A percentile compares a stretch with the other conserved stretches of the same genome.
Conservation (phyloP, 2,888 invertebrate genomes). For the Meganola albula region DNA sequence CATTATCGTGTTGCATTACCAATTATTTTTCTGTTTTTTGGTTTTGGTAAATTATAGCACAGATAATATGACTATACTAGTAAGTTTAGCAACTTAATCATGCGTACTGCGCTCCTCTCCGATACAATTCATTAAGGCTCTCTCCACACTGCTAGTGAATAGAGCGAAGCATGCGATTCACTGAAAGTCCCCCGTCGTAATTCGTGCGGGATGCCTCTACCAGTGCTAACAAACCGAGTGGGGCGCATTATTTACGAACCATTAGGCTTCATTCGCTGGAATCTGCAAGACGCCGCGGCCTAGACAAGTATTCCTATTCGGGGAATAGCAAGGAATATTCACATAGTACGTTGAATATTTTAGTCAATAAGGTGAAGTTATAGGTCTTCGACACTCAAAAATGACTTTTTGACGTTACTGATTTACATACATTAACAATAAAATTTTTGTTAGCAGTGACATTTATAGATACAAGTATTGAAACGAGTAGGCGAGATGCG, state of each 20-base stretch:
- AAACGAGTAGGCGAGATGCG: too few species aligned
- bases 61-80: too few species aligned
- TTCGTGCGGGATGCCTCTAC: conserved; percentile 53
- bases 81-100: conserved; percentile 38
- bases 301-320: conserved; percentile 22
- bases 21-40: too few species aligned
- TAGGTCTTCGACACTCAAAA: too few species aligned
- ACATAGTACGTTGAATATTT: too few species aligned
- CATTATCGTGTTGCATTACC: too few species aligned
- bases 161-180: conserved; percentile 45
- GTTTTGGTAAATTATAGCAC: too few species aligned
- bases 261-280: conserved; percentile 60
- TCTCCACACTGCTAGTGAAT: conserved; percentile 30
- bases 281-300: conserved; percentile 36
- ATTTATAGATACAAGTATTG: too few species aligned
- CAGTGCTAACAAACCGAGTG: conserved; percentile 60
- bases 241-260: conserved; percentile 65
- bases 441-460: too few species aligned
- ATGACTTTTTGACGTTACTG: too few species aligned
- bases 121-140: conserved; percentile 47
- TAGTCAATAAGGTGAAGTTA: too few species aligned
- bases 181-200: conserved; percentile 57
- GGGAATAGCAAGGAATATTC: conserved; percentile 18
- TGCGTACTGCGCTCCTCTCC: conserved; percentile 31
- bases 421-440: too few species aligned